Evolutionary conservation across 2,797 vertebrate genomes (phyloP).

Genomic region (Psittacula derbiana): DNA sequence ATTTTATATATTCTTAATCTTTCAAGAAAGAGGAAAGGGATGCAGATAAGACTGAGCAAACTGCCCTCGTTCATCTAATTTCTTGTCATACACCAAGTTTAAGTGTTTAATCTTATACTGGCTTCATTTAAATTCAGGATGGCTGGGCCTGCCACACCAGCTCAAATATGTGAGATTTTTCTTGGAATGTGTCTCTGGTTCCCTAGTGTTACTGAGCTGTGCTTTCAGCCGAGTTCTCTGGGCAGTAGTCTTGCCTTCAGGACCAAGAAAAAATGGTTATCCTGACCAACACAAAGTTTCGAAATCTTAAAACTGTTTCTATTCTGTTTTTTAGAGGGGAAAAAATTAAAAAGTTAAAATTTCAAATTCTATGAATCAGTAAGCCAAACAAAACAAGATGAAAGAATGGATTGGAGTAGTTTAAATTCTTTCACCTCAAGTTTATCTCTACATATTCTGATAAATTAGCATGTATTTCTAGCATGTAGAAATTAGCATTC

Average conservation of each 20-base stretch:
- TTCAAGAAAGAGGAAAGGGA: background rate
- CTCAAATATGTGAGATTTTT: background rate
- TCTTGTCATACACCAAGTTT: background rate
- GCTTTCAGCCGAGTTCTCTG: background rate
- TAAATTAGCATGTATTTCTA: background rate
- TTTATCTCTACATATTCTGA: background rate
- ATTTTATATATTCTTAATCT: background rate
- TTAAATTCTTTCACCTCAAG: background rate
- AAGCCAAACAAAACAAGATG: background rate
- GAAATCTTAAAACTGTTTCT: background rate
- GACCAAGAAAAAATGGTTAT: background rate
- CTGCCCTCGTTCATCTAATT: background rate
- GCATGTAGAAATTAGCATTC: background rate
- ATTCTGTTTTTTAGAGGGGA: background rate
- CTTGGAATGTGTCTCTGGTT: background rate
- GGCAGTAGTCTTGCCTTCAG: background rate
- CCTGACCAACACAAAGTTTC: background rate
- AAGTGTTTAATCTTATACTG: background rate
- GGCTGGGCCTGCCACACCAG: background rate
- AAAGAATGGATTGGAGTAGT: background rate
- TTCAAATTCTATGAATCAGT: background rate
- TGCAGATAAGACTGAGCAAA: background rate
- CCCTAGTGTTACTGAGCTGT: background rate
- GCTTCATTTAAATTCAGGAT: background rate
- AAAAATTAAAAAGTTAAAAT: background rate